These are phyloP conservation scores for Ciona savignyi DNA, from an alignment of 23 tunicate species.

Conservation along the genomic window DNA sequence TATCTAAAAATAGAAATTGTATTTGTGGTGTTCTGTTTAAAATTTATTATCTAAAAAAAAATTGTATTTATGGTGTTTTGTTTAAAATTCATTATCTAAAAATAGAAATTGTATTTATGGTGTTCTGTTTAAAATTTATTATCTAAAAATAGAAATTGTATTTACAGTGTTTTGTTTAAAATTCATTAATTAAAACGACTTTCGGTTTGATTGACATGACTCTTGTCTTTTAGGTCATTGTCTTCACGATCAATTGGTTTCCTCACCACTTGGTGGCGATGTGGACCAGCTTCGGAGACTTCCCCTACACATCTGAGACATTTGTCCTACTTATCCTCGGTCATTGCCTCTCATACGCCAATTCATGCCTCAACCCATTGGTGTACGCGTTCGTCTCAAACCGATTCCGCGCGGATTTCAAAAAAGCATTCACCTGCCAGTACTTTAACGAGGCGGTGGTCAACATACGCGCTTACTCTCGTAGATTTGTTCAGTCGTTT, in stretches of 20 bases:
- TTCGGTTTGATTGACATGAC: not conserved
- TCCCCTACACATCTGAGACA: constrained; percentile 18
- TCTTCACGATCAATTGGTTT: constrained; percentile 72
- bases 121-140: too few species aligned
- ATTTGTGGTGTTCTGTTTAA: too few species aligned
- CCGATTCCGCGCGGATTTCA: constrained; percentile 61
- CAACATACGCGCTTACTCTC: constrained; percentile 22
- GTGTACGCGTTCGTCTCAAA: constrained; percentile 80
- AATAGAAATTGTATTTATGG: too few species aligned
- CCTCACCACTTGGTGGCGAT: constrained; percentile 44
- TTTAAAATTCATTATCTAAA: too few species aligned
- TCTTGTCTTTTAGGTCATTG: constrained; percentile 44
- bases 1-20: too few species aligned
- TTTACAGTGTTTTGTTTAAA: too few species aligned
- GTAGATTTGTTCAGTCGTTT: constrained; percentile 15
- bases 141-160: too few species aligned
- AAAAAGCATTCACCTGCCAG: constrained; percentile 63
- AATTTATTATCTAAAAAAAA: too few species aligned
- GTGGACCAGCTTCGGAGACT: constrained; percentile 50
- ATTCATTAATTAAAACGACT: too few species aligned
- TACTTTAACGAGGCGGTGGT: constrained; percentile 22
- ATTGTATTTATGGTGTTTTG: too few species aligned
- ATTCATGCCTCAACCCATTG: constrained; percentile 76
- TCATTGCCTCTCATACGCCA: constrained; percentile 83
- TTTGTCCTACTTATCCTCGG: constrained; percentile 30